Evolutionary conservation across 2,113 vertebrate genomes (phyloP).

Genomic region (Butorides virescens): DNA sequence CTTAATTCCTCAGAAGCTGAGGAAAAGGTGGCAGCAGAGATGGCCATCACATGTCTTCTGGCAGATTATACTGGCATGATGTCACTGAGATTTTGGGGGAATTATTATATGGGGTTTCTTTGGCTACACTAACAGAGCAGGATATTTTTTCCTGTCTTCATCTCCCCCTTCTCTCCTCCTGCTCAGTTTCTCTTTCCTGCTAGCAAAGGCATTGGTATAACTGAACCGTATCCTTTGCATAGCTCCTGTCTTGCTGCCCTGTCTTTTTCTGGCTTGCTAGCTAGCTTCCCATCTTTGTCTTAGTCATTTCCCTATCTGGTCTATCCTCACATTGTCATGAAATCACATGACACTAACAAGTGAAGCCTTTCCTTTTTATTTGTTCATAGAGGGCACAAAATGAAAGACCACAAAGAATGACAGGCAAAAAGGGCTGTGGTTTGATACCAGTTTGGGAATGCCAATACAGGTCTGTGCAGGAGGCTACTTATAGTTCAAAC

Average conservation of each 20-base stretch:
- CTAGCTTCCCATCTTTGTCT: not conserved
- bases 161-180: not conserved
- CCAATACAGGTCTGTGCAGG: not conserved
- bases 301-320: not conserved
- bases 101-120: not conserved
- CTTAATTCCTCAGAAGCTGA: not conserved
- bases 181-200: not conserved
- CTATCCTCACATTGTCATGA: not conserved
- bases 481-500: not conserved
- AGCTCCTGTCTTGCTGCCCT: not conserved
- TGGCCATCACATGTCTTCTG: not conserved
- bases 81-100: fast-evolving
- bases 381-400: not conserved
- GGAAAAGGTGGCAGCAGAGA: not conserved
- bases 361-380: not conserved
- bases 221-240: not conserved
- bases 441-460: not conserved
- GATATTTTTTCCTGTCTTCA: not conserved
- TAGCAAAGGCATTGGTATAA: not conserved
- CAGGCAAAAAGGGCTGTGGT: not conserved
- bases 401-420: not conserved
- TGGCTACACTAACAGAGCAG: not conserved
- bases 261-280: not conserved
- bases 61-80: not conserved
- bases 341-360: fast-evolving